Conservation (phyloP, 1,140 invertebrate species). For the Caerostris darwini region DNA sequence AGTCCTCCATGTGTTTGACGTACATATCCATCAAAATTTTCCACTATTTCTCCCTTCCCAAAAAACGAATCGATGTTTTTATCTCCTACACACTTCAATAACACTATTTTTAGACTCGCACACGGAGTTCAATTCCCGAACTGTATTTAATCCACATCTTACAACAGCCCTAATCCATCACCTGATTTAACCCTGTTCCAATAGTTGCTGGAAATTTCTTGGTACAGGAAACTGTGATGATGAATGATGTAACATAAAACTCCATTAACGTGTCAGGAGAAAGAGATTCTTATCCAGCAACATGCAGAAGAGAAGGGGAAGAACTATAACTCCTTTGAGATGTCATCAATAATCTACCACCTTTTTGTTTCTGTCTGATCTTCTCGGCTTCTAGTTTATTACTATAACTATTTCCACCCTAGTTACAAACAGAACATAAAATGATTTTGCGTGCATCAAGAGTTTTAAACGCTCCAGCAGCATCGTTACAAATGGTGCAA, state of each 20-base stretch:
- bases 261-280: neutral
- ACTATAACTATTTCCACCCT: conserved; percentile 1
- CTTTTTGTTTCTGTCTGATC: neutral
- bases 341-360: conserved; percentile 6
- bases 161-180: neutral
- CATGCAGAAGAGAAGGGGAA: neutral
- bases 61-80: too few relatives aligned
- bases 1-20: too few relatives aligned
- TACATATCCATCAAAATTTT: too few relatives aligned
- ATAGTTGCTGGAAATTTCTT: neutral
- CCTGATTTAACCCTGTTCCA: neutral
- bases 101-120: neutral
- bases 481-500: neutral
- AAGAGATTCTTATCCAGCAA: neutral
- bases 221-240: neutral
- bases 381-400: neutral
- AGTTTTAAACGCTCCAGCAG: too few relatives aligned
- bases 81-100: neutral
- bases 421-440: neutral
- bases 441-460: too few relatives aligned
- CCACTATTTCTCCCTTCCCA: too few relatives aligned
- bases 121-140: neutral
- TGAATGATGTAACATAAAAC: conserved; percentile 27
- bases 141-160: neutral
- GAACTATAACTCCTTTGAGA: neutral